Evolutionary conservation across 2,113 vertebrate species (phyloP), one percentile per base, ranked within the genome.

Genomic region (Cyrtonyx montezumae): DNA sequence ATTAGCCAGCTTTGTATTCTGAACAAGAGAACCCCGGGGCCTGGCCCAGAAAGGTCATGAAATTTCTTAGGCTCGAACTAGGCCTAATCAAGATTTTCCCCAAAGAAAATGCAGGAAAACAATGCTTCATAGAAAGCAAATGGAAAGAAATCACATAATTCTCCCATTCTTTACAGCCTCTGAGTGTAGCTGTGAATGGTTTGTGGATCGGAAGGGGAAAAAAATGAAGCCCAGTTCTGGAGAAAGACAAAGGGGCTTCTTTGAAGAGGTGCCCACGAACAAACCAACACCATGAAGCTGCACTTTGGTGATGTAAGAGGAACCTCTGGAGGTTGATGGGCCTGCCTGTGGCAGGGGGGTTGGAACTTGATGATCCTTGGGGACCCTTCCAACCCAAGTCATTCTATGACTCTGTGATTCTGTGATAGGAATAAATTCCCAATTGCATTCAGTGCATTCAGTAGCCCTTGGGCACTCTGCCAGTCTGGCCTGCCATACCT

Each of bases 1-100:
- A 95, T 96, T 97, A 97, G 78, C 77, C 71, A 75, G 61, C 88
- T 95, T 90, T 88, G 58, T 94, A 81, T 94, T 95, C 59, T 42
- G 65, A 96, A 91, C 37, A 90, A 74, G 91, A 59, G 68, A 91
- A 43, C 49, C 74, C 91, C 1, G 3, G 88, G 94, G 84, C 56
- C 87, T 95, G 73, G 92, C 48, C 59, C 92, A 30, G 92, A 96
- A 84, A 94, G 95, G 84, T 92, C 87, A 90, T 34, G 51, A 82
- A 73, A 91, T 93, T 96, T 91, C 49, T 74, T 67, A 83, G 61
- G 78, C 91, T 94, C 79, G 59, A 86, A 86, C 69, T 85, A 91
- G 75, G 86, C 76, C 51, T 91, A 87, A 95, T 83, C 66, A 95
- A 96, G 56, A 59, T 86, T 85, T 92, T 95, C 73, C 69, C 79